Evolutionary conservation across 2,113 vertebrate species (phyloP).

Genomic region (Astatoreochromis straeleni): DNA sequence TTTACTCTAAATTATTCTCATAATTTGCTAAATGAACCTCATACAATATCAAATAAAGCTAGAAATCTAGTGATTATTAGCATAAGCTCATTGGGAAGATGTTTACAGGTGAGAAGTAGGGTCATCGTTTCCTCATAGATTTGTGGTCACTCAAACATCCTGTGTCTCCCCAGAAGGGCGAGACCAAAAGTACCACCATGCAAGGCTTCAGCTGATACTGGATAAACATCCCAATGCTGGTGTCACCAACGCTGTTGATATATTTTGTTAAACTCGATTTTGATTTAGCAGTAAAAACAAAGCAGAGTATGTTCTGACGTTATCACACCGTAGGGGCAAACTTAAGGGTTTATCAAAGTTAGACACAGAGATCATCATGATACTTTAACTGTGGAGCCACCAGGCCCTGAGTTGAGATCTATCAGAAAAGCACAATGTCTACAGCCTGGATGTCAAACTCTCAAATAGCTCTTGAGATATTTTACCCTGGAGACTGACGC

Average conservation of each 20-base stretch:
- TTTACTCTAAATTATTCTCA: neutral
- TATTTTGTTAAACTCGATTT: neutral
- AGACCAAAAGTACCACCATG: neutral
- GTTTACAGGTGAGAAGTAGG: neutral
- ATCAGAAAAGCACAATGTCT: neutral
- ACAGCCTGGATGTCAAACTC: neutral
- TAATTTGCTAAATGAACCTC: neutral
- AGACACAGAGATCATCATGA: neutral
- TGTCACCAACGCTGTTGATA: neutral
- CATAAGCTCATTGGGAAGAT: neutral
- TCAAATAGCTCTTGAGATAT: neutral
- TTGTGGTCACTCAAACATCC: neutral
- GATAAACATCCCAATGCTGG: neutral
- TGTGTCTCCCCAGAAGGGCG: neutral
- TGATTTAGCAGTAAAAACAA: neutral
- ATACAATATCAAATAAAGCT: neutral
- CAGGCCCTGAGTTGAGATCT: neutral
- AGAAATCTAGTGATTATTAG: neutral
- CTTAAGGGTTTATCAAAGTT: neutral
- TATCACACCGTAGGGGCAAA: neutral
- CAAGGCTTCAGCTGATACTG: neutral
- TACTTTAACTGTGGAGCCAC: neutral
- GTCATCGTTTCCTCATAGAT: neutral
- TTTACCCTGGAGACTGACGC: neutral
- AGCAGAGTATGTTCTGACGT: neutral